Conservation (phyloP, 2,888 invertebrate genomes). For the Ecdyonurus torrentis region DNA sequence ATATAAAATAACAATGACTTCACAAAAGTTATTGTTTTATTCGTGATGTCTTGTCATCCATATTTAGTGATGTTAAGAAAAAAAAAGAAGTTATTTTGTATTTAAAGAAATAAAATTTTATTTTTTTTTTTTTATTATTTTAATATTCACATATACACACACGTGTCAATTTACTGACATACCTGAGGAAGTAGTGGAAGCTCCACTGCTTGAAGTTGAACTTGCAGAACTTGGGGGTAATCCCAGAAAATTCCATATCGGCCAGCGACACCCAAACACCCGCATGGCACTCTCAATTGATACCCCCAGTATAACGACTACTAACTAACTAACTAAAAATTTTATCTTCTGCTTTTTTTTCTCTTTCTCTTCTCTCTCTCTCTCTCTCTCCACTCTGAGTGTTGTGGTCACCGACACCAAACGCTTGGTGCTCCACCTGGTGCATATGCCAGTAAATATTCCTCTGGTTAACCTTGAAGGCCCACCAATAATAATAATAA, state of each 20-base stretch:
- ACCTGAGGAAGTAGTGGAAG: not conserved
- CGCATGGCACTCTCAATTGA: not conserved
- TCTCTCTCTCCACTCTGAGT: not conserved
- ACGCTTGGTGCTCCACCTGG: conserved; percentile 2
- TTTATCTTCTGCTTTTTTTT: no score
- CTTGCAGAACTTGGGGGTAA: not conserved
- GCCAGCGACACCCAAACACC: not conserved
- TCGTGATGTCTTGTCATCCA: no score
- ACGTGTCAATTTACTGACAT: not conserved
- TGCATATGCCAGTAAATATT: not conserved
- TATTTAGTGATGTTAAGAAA: no score
- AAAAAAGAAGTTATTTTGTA: no score
- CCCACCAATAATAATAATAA: no score
- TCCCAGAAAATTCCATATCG: not conserved
- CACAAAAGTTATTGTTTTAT: no score
- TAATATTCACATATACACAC: no score
- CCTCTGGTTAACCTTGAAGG: not conserved
- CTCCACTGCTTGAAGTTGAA: not conserved
- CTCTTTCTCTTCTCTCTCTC: not conserved
- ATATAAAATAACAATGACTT: no score
- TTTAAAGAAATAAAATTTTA: no score
- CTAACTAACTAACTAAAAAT: not conserved
- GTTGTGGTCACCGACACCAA: not conserved
- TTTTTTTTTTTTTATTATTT: no score
- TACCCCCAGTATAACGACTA: not conserved